Base-by-base conservation (phyloP, 2,113 vertebrate genomes). In the Tylochromis polylepis region DNA sequence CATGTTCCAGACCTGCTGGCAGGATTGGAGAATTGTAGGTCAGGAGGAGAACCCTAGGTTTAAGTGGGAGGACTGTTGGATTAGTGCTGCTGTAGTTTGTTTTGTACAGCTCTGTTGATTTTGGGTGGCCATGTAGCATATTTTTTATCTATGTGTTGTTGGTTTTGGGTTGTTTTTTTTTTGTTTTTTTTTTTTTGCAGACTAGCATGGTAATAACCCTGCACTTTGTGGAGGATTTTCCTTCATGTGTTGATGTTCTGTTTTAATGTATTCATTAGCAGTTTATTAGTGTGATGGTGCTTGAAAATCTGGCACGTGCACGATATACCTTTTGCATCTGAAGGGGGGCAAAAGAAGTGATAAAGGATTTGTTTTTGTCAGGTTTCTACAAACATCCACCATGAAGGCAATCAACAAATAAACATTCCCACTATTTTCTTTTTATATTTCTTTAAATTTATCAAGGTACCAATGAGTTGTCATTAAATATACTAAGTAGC, bases 1-100 rank as follows among this genome's bases (percentile, higher is more conserved):
- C 46, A 51, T 84, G 46, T 70, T 85, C 15, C 88, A 56, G 79
- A 80, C 34, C 57, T 65, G n/a, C 49, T 60, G 72, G 78, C 20
- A 11, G 83, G 75, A 58, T 18, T 65, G 46, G 18, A 34, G 72
- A 77, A 77, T 77, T 77, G 46, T 87, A 84, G 67, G 83, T 89
- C 93, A 90, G 53, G 60, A 79, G 29, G 84, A 91, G 80, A 85
- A 79, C 43, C 77, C 62, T 79, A 75, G 51, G 58, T 79, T 83
- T 41, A 1, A 36, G 65, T 70, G 31, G 16, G 36, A 18, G 59
- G 34, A 20, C 56, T 82, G 59, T 36, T 60, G 43, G 58, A 22
- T 55, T 5, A 8, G 27, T 65, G 67, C 22, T 67, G 41, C 57
- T 59, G 43, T 75, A 38, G 43, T 81, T 24, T 57, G 51, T 65